Evolutionary conservation across 2,888 invertebrate genomes (phyloP).

Genomic region (Synanthedon tipuliformis): DNA sequence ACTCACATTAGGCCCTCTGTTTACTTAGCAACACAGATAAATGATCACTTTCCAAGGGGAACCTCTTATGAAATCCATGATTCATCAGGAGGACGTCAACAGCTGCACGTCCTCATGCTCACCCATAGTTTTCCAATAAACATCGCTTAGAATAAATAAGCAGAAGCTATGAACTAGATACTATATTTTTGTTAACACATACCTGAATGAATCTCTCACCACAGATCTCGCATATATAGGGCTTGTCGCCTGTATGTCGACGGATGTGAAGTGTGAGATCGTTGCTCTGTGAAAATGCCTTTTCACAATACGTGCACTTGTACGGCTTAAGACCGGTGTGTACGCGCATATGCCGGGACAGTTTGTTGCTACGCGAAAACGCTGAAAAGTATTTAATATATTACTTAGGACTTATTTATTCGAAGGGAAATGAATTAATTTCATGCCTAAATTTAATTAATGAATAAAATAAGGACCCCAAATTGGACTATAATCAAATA

Average conservation of each 20-base stretch:
- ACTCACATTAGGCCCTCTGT: too few relatives aligned
- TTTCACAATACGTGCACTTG: constrained; percentile 69
- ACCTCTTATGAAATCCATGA: too few relatives aligned
- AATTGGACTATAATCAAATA: too few relatives aligned
- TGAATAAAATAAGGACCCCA: too few relatives aligned
- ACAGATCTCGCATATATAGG: constrained; percentile 75
- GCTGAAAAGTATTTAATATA: constrained; percentile 26
- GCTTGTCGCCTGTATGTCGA: constrained; percentile 76
- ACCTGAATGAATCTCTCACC: constrained; percentile 77
- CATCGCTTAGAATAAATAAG: too few relatives aligned
- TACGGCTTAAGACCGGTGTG: constrained; percentile 71
- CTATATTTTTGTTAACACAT: neutral
- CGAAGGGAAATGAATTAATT: neutral
- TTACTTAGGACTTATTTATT: neutral
- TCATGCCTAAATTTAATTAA: too few relatives aligned
- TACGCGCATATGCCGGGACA: constrained; percentile 73
- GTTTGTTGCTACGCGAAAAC: constrained; percentile 72
- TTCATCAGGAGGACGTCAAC: too few relatives aligned
- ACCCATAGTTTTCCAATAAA: too few relatives aligned
- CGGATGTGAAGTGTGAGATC: constrained; percentile 77
- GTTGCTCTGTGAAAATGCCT: constrained; percentile 77
- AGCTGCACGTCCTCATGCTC: too few relatives aligned
- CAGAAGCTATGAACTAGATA: too few relatives aligned
- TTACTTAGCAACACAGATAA: too few relatives aligned
- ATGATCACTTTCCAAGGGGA: too few relatives aligned